Evolutionary conservation across 2,113 vertebrate species (phyloP), one percentile per base, ranked within the genome.

Genomic region (Meles meles): DNA sequence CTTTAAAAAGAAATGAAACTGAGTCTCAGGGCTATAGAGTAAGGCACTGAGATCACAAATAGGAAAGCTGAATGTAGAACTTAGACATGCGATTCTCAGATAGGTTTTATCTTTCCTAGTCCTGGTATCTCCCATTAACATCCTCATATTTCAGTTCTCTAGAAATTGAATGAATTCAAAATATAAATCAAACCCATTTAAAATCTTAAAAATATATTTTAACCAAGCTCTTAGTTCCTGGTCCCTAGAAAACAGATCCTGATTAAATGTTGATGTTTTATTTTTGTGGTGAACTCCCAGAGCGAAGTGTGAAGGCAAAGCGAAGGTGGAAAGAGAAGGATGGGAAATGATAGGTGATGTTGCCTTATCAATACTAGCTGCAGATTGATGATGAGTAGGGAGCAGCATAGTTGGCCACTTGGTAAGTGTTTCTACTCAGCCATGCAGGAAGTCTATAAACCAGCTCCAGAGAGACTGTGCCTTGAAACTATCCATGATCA

Each of bases 361-460:
- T 1, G 7, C 2, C 7, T 76, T 10, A 1, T 14, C n/a, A 21
- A 2, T 3, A 5, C 8, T 3, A 4, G 6, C 10, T 39, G 1
- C 42, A 21, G 44, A 29, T 12, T 1, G 3, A 23, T 8, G 20
- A 5, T 11, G 3, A 55, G 37, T 17, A 31, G 42, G 6, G 23
- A 88, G 15, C 44, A 11, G 25, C 1, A 5, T 9, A 27, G 7
- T 12, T 6, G 12, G 8, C 4, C 5, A n/a, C 8, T 6, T 44
- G n/a, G 27, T 21, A 44, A 25, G 31, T 20, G 17, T 37, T 85
- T 77, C 17, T 8, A 2, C 17, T 57, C 21, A 49, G 65, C 15
- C 6, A 4, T 5, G 10, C 42, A 23, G 18, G 44, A 88, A 57
- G 27, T 31, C 77, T 37, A 1, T 34, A 27, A 6, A 71, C 0